Conservation (phyloP, 2,888 invertebrate species). For the Cheilosia grossa region DNA sequence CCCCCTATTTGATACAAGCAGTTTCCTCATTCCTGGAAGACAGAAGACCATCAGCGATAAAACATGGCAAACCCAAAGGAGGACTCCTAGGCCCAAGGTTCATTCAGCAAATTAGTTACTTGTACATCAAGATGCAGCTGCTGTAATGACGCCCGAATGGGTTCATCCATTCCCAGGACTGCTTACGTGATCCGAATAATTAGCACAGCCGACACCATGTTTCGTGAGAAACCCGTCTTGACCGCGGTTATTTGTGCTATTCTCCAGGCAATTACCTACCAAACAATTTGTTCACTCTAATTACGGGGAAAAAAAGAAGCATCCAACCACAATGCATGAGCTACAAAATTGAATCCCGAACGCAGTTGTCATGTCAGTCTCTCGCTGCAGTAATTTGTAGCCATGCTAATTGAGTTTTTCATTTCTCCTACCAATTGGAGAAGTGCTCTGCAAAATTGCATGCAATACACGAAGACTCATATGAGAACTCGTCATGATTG, state of each 20-base stretch:
- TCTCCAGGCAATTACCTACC: conserved; percentile 43
- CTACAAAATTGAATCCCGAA: conserved; percentile 33
- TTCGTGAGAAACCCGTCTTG: conserved; percentile 57
- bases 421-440: conserved; percentile 42
- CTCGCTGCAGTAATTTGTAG: conserved; percentile 44
- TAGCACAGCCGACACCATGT: conserved; percentile 56
- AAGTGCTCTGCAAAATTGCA: conserved; percentile 16
- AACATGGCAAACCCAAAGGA: no score
- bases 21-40: no score
- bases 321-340: conserved; percentile 10
- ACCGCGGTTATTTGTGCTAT: conserved; percentile 17
- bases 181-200: conserved; percentile 42
- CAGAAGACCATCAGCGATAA: no score
- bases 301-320: conserved; percentile 16
- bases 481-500: conserved; percentile 39
- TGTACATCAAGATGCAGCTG: background rate
- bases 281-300: conserved; percentile 53
- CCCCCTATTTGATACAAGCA: no score
- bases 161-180: background rate
- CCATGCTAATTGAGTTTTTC: conserved; percentile 70
- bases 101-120: no score
- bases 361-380: conserved; percentile 29
- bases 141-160: background rate
- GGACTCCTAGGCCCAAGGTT: no score
- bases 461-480: conserved; percentile 11